Evolutionary conservation across 2,797 vertebrate genomes (phyloP).

Genomic region (Pangasius macronema): DNA sequence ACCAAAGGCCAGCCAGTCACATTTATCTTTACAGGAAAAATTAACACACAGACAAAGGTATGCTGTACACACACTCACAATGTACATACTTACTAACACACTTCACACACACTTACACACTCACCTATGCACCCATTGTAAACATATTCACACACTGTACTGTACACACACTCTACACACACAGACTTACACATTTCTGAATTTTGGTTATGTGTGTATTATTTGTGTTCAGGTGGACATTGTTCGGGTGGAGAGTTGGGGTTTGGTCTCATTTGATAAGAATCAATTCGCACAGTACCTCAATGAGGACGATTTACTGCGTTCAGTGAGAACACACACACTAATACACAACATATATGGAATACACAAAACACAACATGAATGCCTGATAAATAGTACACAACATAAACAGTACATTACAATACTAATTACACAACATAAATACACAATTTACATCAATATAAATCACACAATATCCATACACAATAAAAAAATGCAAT

Average conservation of each 20-base stretch:
- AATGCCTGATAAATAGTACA: background rate
- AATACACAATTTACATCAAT: background rate
- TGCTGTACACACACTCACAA: background rate
- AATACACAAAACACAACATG: background rate
- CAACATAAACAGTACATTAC: background rate
- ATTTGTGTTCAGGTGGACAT: constrained; percentile 36
- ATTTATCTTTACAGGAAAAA: constrained; percentile 49
- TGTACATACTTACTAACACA: background rate
- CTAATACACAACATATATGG: background rate
- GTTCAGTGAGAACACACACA: constrained; percentile 43
- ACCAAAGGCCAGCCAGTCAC: constrained; percentile 6
- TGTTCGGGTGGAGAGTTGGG: constrained; percentile 44
- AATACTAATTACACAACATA: background rate
- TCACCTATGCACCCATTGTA: background rate
- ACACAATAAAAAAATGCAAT: background rate
- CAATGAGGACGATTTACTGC: constrained; percentile 21
- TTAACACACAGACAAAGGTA: constrained; percentile 44
- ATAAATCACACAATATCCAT: background rate
- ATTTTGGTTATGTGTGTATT: background rate
- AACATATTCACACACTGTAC: background rate
- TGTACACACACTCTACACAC: background rate
- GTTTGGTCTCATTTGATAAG: constrained; percentile 47
- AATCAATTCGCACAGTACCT: constrained; percentile 50
- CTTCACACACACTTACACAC: background rate
- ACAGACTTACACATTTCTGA: background rate